Percentiles rank a stretch among this genome's conserved stretches.
Evolutionary conservation across 1,140 invertebrate genomes (phyloP).

Genomic region (Sweltsa coloradensis): DNA sequence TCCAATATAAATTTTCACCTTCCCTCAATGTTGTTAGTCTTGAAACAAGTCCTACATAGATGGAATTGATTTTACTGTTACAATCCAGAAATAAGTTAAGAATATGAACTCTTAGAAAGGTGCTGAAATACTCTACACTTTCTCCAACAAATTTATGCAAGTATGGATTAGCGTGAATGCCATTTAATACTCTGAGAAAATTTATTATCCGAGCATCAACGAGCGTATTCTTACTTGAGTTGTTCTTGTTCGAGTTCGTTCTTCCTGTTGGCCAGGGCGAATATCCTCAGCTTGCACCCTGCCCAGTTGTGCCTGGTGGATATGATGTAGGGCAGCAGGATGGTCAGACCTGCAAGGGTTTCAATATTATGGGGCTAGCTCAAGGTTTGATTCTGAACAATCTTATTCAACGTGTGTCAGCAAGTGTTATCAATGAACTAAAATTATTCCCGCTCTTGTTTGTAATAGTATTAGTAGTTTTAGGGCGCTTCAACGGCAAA

Average conservation of each 20-base stretch:
- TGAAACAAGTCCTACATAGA: background rate
- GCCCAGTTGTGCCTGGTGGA: constrained; percentile 73
- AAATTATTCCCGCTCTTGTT: background rate
- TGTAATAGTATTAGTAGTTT: no score
- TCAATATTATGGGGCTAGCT: background rate
- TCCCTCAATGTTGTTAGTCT: no score
- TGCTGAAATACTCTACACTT: background rate
- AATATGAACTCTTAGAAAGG: background rate
- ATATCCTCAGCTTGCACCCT: constrained; percentile 76
- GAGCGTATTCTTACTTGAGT: constrained; percentile 56
- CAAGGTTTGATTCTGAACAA: background rate
- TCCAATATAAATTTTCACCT: no score
- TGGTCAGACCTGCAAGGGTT: constrained; percentile 54
- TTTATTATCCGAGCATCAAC: background rate
- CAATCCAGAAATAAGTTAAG: background rate
- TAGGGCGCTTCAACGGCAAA: no score
- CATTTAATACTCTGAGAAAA: background rate
- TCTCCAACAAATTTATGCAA: background rate
- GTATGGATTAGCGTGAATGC: background rate
- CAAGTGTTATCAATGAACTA: background rate
- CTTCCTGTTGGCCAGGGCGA: constrained; percentile 74
- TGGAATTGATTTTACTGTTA: background rate
- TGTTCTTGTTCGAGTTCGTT: constrained; percentile 78
- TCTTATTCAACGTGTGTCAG: background rate
- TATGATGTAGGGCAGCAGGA: constrained; percentile 86